Percentiles rank a stretch among this genome's conserved stretches.
phyloP scores from a whole-genome alignment of 1,140 invertebrate genomes.

The Heterodera schachtii region DNA sequence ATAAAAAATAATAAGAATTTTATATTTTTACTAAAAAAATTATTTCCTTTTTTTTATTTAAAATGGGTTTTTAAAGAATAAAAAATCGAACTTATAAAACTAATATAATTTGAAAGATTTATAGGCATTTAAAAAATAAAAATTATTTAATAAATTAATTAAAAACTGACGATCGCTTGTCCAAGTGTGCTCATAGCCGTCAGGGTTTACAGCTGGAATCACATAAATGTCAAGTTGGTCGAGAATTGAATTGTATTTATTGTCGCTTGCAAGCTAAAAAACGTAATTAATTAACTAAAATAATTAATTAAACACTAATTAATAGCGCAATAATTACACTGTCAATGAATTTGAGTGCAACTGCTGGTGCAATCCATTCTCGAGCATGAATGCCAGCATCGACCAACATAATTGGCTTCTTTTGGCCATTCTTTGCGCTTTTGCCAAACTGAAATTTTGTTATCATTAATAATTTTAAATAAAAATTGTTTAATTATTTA shows the following conservation, averaged over 20 bases:
- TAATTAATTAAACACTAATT: too few species aligned
- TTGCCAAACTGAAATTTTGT: slow-evolving; percentile 34
- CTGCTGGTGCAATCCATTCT: slow-evolving; percentile 46
- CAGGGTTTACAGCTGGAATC: slow-evolving; percentile 53
- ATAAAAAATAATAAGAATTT: too few species aligned
- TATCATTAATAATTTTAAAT: too few species aligned
- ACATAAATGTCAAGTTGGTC: slow-evolving; percentile 46
- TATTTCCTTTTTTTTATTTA: too few species aligned
- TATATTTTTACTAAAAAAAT: too few species aligned
- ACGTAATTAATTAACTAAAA: background rate
- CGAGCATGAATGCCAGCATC: slow-evolving; percentile 51
- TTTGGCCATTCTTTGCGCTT: slow-evolving; percentile 12
- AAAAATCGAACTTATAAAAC: too few species aligned
- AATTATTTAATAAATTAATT: too few species aligned
- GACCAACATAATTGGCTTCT: slow-evolving; percentile 38
- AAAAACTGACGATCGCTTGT: slow-evolving; percentile 47
- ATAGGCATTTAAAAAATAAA: too few species aligned
- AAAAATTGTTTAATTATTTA: too few species aligned
- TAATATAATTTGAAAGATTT: too few species aligned
- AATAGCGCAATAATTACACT: background rate
- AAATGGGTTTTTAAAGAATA: too few species aligned
- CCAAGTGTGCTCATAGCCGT: slow-evolving; percentile 67
- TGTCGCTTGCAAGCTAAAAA: slow-evolving; percentile 24
- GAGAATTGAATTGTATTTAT: slow-evolving; percentile 15
- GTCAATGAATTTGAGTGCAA: slow-evolving; percentile 39